phyloP scores from a whole-genome alignment of 2,797 vertebrate species.

The Poeciliopsis gracilis region DNA sequence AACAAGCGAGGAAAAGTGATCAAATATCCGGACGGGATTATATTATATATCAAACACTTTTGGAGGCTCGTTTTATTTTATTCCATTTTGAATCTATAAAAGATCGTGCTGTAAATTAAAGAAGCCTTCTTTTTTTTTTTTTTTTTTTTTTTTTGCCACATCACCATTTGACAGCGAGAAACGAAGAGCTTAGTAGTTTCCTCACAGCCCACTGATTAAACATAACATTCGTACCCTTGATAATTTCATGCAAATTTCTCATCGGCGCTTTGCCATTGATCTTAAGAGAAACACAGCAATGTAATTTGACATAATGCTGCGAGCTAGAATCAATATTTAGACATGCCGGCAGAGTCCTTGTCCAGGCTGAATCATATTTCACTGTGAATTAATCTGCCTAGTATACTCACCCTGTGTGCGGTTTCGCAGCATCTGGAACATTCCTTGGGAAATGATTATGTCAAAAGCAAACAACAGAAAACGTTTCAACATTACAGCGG shows the following conservation, averaged over 20 bases:
- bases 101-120: background rate
- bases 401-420: constrained; percentile 77
- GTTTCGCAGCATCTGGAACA: constrained; percentile 72
- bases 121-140: background rate
- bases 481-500: constrained; percentile 49
- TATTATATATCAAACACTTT: background rate
- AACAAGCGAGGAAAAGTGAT: background rate
- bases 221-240: background rate
- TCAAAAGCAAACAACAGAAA: constrained; percentile 74
- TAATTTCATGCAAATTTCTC: background rate
- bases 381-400: constrained; percentile 54
- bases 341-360: background rate
- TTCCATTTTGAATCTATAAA: background rate
- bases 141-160: background rate
- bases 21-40: background rate
- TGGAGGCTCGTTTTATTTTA: background rate
- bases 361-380: constrained; percentile 5
- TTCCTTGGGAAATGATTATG: constrained; percentile 73
- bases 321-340: background rate
- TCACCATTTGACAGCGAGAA: background rate
- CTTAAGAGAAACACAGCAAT: background rate
- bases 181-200: too few relatives aligned
- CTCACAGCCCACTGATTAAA: background rate
- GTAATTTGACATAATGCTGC: background rate
- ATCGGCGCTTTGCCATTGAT: background rate